Base-by-base conservation (phyloP, 2,888 invertebrate genomes). In the Watsonalla cultraria region DNA sequence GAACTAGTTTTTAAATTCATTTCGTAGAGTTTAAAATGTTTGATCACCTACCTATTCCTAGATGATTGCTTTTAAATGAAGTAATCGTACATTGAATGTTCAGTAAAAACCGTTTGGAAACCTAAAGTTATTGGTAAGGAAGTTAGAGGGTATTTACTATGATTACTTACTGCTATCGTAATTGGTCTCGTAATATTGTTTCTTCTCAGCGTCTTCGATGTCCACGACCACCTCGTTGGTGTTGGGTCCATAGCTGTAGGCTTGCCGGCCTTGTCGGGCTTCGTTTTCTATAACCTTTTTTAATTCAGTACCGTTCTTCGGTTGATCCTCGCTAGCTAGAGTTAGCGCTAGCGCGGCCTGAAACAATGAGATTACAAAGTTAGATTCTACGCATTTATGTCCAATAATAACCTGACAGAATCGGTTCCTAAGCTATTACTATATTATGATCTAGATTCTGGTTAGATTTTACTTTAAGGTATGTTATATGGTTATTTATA, bases 151-250 rank as follows among this genome's bases (percentile, higher is more conserved):
- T 4, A 37, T 14, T 37, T 37, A 7, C 13, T 14, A n/a, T 49
- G 15, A 37, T n/a, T 4, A 91, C 93, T 94, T 86, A 95, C 95
- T 95, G 65, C 93, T 94, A 70, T 94, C 93, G 76, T 94, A 94
- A 78, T 95, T 94, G 66, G 95, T 95, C 72, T 94, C 94, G 65
- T 94, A 93, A 75, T 95, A 95, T 82, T 95, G 95, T 53, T 92
- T 93, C 78, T 95, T 95, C 70, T 94, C 94, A 54, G 92, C 91
- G 73, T 95, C 95, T 69, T 93, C 92, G 56, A 95, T 95, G 70
- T 93, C 92, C 24, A 95, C 92, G 54, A 95, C 92, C n/a, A 94
- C 90, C 78, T 94, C 94, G 72, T 93, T 93, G 62, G 87, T 74
- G 9, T 73, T 70, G 7, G 72, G 65, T 2, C 72, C 73, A 55